A percentile compares a stretch with the other conserved stretches of the same genome.
Evolutionary conservation across 2,888 invertebrate genomes (phyloP).

Genomic region (Dynastes grantii): DNA sequence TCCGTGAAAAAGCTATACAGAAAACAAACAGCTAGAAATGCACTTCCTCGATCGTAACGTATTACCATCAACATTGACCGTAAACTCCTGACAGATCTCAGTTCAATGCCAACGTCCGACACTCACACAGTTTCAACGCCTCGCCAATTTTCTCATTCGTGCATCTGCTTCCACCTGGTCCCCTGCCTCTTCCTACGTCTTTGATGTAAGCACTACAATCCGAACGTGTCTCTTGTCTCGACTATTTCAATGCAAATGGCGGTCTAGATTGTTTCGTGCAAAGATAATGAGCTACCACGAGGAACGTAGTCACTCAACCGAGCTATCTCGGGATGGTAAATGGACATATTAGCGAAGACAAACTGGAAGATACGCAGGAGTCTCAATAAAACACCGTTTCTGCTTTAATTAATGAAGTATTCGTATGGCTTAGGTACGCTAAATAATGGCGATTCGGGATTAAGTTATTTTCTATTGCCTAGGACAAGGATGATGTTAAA

Average conservation of each 20-base stretch:
- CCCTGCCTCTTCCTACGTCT: not conserved
- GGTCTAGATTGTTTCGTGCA: conserved; percentile 54
- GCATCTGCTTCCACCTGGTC: conserved; percentile 50
- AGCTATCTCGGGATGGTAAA: conserved; percentile 44
- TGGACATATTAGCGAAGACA: conserved; percentile 47
- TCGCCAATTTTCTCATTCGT: conserved; percentile 9
- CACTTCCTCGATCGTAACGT: conserved; percentile 18
- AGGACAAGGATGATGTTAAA: not conserved
- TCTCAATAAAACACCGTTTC: not conserved
- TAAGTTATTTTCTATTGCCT: conserved; percentile 2
- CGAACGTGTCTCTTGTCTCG: conserved; percentile 46
- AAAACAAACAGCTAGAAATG: no score
- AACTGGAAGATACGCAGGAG: conserved; percentile 25
- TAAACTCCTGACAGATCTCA: conserved; percentile 50
- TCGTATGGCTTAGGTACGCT: conserved; percentile 7
- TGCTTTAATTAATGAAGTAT: conserved; percentile 8
- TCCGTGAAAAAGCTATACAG: no score
- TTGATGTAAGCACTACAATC: not conserved
- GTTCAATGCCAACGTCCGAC: conserved; percentile 53
- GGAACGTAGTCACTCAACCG: conserved; percentile 50
- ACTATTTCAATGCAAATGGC: conserved; percentile 54
- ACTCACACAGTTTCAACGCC: conserved; percentile 48
- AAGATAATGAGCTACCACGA: conserved; percentile 51
- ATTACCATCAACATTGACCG: conserved; percentile 52
- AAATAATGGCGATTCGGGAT: conserved; percentile 38